Percentiles rank a stretch among this genome's conserved stretches.
Conservation (phyloP, 2,113 vertebrate genomes). For the Podocnemis expansa region DNA sequence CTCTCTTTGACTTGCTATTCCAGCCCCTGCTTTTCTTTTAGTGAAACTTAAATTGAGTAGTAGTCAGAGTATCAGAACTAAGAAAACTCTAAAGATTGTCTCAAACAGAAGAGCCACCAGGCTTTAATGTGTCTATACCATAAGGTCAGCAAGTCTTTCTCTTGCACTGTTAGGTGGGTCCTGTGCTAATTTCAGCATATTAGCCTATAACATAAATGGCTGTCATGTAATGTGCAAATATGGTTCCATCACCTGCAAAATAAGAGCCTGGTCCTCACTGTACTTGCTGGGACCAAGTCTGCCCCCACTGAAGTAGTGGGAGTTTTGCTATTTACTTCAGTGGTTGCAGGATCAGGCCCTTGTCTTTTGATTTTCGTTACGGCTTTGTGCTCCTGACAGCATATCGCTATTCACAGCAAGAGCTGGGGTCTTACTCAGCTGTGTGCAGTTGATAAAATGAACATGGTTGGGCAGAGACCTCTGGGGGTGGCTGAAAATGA, state of each 20-base stretch:
- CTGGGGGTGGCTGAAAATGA: accelerated
- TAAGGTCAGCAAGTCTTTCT: background rate
- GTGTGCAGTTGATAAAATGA: background rate
- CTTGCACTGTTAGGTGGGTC: background rate
- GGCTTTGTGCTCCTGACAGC: accelerated
- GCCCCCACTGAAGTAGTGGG: background rate
- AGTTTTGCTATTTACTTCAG: background rate
- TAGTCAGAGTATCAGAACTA: background rate
- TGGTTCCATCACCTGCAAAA: accelerated
- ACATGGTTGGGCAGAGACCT: background rate
- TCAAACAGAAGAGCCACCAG: background rate
- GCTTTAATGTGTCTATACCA: background rate
- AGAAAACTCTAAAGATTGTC: background rate
- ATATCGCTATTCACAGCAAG: accelerated
- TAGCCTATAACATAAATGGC: accelerated
- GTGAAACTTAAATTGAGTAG: background rate
- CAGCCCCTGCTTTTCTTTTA: background rate
- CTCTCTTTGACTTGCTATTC: background rate
- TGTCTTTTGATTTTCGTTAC: background rate
- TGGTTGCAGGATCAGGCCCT: background rate
- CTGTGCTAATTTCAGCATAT: background rate
- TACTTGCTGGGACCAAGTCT: background rate
- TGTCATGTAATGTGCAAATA: accelerated
- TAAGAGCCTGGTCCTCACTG: background rate
- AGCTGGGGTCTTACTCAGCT: background rate